phyloP scores from a whole-genome alignment of 2,888 invertebrate species.

The Prenolepis imparis region DNA sequence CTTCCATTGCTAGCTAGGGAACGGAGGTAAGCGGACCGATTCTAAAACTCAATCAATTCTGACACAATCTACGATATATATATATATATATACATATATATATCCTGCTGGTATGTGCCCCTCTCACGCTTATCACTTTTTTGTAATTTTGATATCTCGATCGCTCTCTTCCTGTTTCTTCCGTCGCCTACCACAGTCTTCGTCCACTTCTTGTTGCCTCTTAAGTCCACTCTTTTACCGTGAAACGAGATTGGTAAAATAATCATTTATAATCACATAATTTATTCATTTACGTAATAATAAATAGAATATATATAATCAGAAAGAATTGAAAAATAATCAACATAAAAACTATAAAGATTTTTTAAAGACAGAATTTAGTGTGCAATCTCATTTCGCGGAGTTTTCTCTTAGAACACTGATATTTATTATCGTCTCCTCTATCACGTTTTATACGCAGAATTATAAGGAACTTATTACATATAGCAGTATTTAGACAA shows the following conservation, averaged over 20 bases:
- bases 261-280: not conserved
- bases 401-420: conserved; percentile 60
- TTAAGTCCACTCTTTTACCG: conserved; percentile 32
- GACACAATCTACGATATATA: conserved; percentile 65
- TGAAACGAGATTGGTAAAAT: conserved; percentile 64
- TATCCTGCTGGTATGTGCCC: conserved; percentile 77
- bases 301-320: not conserved
- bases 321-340: not conserved
- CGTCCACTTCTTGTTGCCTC: conserved; percentile 53
- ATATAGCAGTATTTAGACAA: conserved; percentile 85
- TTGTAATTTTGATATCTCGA: conserved; percentile 66
- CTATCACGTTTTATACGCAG: conserved; percentile 67
- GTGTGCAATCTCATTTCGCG: conserved; percentile 65
- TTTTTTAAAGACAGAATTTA: not conserved
- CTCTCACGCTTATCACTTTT: conserved; percentile 66
- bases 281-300: not conserved
- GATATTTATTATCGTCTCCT: conserved; percentile 57
- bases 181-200: conserved; percentile 59
- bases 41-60: conserved; percentile 72
- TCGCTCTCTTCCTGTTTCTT: conserved; percentile 60
- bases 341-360: not conserved
- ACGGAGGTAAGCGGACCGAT: conserved; percentile 83
- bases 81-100: conserved; percentile 72
- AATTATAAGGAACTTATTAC: conserved; percentile 67
- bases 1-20: conserved; percentile 85